Evolutionary conservation across 2,888 invertebrate genomes (phyloP), one percentile per base, ranked within the genome.

Genomic region (Lacanobia wlatinum): DNA sequence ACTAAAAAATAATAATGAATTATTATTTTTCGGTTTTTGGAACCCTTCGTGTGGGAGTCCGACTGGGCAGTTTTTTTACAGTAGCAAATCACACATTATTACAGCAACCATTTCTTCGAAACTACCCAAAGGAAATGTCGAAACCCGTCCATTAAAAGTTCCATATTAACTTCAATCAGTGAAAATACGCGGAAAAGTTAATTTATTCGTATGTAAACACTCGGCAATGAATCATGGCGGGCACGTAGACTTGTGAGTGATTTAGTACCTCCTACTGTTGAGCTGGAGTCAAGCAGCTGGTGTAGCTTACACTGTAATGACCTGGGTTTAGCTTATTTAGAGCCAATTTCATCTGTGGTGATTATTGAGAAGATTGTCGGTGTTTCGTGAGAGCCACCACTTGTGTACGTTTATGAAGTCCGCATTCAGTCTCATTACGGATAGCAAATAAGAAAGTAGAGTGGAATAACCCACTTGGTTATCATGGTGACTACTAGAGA

Each of bases 141-240:
- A 69, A 75, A 78, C 40, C 48, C 43, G 52, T 3, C 12, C 52
- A 10, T 43, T 48, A 56, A 61, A 76, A 53, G 4, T 9, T 62
- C 52, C 52, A 82, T 78, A 70, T 82, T 53, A 56, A 56, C 74
- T 73, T 80, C 78, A 70, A 62, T 80, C 78, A 77, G 55, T 77
- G 70, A 70, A 77, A 82, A 82, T 77, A 79, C 62, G 62, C 50
- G 10, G 78, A 71, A 70, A 72, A 67, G 82, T 82, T 62, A 79
- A 82, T 79, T 82, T 79, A 82, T 79, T 71, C 63, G n/a, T 10
- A 50, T 48, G 72, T 43, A 59, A 79, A 82, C 78, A 77, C 66
- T 52, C 14, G 7, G 23, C 2, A 23, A 40, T 79, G 67, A 82
- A 79, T 82, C 70, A 70, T 23, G 9, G 50, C 16, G n/a, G 55